Conservation (phyloP, 1,140 invertebrate genomes). For the Drosophila ficusphila region DNA sequence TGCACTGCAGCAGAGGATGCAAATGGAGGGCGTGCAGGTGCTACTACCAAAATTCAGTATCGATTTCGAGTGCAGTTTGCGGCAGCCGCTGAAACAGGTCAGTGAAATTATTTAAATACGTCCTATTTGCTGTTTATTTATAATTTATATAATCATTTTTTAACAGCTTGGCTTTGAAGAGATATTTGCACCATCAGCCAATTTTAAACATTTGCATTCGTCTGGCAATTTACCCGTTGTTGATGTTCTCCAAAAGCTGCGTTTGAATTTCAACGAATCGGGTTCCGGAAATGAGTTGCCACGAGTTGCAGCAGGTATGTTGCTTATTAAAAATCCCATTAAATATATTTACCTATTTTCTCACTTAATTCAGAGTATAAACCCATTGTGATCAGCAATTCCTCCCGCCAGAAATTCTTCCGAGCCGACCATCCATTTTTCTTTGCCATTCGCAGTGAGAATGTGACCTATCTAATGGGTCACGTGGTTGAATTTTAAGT, state of each 20-base stretch:
- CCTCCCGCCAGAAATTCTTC: conserved; percentile 78
- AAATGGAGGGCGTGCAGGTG: conserved; percentile 85
- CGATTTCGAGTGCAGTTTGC: conserved; percentile 85
- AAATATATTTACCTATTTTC: not conserved
- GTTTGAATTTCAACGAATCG: conserved; percentile 70
- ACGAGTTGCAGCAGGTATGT: conserved; percentile 46
- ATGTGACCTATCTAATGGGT: conserved; percentile 70
- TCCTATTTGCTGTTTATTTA: not conserved
- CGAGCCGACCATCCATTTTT: conserved; percentile 81
- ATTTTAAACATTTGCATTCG: conserved; percentile 72
- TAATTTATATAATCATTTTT: too few species aligned
- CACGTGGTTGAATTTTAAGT: conserved; percentile 68
- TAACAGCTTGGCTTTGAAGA: conserved; percentile 63
- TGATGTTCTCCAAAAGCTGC: conserved; percentile 72
- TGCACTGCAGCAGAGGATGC: conserved; percentile 63
- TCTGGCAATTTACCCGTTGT: conserved; percentile 45
- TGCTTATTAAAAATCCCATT: too few species aligned
- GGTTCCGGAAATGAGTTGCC: conserved; percentile 58
- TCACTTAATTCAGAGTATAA: conserved; percentile 56
- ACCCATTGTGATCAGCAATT: conserved; percentile 82
- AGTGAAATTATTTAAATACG: conserved; percentile 1
- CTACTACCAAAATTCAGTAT: conserved; percentile 89
- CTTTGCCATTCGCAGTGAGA: conserved; percentile 75
- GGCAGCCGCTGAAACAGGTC: conserved; percentile 65
- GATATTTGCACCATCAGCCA: conserved; percentile 62